A percentile compares a stretch with the other conserved stretches of the same genome.
Conservation (phyloP, 2,888 invertebrate genomes). For the Dasypogon diadema region DNA sequence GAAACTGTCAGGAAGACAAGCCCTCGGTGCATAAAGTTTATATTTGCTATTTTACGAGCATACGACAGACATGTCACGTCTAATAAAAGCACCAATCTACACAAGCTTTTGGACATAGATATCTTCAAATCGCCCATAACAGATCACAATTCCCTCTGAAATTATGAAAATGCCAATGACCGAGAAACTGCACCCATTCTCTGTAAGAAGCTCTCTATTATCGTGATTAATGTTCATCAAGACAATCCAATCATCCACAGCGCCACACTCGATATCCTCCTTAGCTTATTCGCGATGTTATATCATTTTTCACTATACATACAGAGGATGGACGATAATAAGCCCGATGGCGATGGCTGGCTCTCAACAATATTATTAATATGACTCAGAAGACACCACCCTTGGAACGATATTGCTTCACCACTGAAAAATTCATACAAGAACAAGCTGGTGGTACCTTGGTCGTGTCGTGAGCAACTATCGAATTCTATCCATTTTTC, state of each 20-base stretch:
- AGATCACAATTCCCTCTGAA: too few species aligned
- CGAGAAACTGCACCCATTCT: slow-evolving; percentile 24
- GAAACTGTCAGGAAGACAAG: too few species aligned
- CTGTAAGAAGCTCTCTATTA: slow-evolving; percentile 25
- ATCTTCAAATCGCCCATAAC: too few species aligned
- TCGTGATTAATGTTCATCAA: slow-evolving; percentile 27
- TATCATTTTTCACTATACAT: slow-evolving; percentile 10
- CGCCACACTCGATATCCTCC: neutral
- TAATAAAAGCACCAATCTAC: too few species aligned
- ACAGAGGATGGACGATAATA: neutral
- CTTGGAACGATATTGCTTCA: neutral
- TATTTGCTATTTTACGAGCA: too few species aligned
- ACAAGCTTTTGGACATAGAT: too few species aligned
- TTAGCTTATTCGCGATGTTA: neutral
- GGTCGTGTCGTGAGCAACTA: neutral
- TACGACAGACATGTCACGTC: too few species aligned
- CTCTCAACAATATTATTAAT: neutral
- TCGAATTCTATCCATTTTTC: neutral
- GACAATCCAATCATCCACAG: neutral
- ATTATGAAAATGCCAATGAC: slow-evolving; percentile 19
- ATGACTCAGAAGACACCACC: neutral
- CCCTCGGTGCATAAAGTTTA: too few species aligned
- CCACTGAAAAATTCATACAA: neutral
- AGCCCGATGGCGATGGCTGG: too few species aligned
- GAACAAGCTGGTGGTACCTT: neutral